Evolutionary conservation across 2,113 vertebrate species (phyloP).

Genomic region (Microcebus murinus): DNA sequence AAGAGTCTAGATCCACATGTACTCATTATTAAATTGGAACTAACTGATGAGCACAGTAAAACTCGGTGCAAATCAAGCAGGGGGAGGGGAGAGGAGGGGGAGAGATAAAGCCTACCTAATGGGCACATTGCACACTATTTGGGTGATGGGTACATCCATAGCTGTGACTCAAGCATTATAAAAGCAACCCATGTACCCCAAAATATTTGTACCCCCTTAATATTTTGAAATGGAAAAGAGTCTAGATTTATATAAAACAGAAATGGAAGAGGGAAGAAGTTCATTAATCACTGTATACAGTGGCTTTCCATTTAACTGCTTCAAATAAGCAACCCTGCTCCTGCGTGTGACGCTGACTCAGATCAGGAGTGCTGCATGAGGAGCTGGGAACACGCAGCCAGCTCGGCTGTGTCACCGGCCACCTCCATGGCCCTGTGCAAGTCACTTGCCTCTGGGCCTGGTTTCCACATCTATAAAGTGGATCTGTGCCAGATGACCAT

Average conservation of each 20-base stretch:
- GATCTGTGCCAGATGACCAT: neutral
- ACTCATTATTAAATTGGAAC: too few relatives aligned
- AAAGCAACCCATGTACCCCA: too few relatives aligned
- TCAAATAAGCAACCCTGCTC: neutral
- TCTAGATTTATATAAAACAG: neutral
- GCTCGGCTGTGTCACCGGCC: neutral
- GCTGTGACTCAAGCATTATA: too few relatives aligned
- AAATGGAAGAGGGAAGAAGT: neutral
- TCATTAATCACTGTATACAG: too few relatives aligned
- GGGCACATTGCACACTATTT: too few relatives aligned
- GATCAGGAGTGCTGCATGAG: neutral
- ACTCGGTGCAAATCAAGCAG: too few relatives aligned
- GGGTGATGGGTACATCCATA: too few relatives aligned
- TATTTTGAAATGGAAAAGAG: neutral
- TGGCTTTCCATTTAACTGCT: neutral
- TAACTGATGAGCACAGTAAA: too few relatives aligned
- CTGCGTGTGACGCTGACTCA: fast-evolving
- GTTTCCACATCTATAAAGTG: neutral
- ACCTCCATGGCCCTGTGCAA: neutral
- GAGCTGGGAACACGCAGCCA: neutral
- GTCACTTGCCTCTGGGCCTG: neutral
- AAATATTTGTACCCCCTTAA: too few relatives aligned
- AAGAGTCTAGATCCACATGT: neutral
- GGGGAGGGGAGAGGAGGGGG: too few relatives aligned
- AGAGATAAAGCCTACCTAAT: too few relatives aligned